A percentile compares a stretch with the other conserved stretches of the same genome.
These are phyloP conservation scores for Chrysina gloriosa DNA, from an alignment of 2,888 invertebrate genomes.

Conservation along the genomic window DNA sequence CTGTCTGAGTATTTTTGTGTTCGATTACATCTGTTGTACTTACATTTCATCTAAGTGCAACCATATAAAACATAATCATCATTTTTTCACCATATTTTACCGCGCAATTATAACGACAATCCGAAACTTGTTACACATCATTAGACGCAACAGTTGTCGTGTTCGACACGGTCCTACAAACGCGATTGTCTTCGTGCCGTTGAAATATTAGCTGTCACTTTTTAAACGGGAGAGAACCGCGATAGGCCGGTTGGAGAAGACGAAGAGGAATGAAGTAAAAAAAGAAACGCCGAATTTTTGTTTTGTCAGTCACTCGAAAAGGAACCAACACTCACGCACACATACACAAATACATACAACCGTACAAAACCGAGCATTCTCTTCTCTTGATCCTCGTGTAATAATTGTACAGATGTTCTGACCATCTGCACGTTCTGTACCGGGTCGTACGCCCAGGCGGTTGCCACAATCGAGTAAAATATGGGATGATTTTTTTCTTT, in stretches of 20 bases:
- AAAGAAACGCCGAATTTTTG: constrained; percentile 27
- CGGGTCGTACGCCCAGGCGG: constrained; percentile 38
- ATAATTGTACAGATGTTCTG: constrained; percentile 38
- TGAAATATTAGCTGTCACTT: constrained; percentile 36
- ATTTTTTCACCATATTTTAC: constrained; percentile 11
- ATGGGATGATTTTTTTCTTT: constrained; percentile 35
- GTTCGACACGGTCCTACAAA: constrained; percentile 34
- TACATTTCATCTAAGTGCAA: not conserved
- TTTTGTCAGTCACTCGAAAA: constrained; percentile 36
- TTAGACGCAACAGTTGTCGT: constrained; percentile 36
- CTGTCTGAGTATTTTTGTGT: not conserved
- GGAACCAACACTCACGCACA: constrained; percentile 15
- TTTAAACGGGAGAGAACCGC: constrained; percentile 27
- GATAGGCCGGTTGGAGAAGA: constrained; percentile 1
- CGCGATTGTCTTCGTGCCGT: constrained; percentile 30
- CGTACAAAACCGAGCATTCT: constrained; percentile 15
- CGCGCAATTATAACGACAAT: constrained; percentile 29
- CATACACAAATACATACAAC: not conserved
- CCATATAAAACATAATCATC: not conserved
- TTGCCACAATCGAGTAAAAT: constrained; percentile 37
- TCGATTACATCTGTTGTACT: not conserved
- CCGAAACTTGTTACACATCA: constrained; percentile 30
- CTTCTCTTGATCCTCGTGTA: constrained; percentile 29
- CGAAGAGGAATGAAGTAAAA: constrained; percentile 14
- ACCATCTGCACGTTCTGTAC: constrained; percentile 35